Conservation (phyloP, 2,113 vertebrate genomes). For the Tenrec ecaudatus region DNA sequence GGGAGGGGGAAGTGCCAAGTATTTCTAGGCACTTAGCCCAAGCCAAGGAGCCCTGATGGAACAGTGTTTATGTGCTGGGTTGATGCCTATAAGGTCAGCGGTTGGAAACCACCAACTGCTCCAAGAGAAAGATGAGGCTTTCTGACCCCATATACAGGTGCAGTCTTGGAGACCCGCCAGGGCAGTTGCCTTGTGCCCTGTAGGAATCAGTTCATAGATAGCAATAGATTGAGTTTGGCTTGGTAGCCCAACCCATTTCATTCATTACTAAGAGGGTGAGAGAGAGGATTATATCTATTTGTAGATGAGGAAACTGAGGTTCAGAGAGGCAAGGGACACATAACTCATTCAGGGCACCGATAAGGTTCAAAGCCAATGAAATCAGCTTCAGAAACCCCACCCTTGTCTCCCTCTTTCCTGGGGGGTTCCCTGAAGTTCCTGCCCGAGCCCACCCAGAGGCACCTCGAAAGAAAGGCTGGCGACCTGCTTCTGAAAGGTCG, state of each 20-base stretch:
- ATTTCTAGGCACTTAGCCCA: not conserved
- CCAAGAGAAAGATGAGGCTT: too few species aligned
- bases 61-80: too few species aligned
- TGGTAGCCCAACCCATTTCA: not conserved
- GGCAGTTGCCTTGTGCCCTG: too few species aligned
- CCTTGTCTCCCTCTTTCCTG: not conserved
- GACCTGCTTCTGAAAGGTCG: not conserved
- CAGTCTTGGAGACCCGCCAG: too few species aligned
- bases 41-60: too few species aligned
- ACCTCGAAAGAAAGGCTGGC: not conserved
- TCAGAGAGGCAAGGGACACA: not conserved
- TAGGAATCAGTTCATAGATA: too few species aligned
- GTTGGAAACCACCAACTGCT: too few species aligned
- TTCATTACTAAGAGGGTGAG: not conserved
- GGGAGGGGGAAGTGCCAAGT: not conserved
- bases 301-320: not conserved
- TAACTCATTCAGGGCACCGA: not conserved
- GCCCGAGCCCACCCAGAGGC: not conserved
- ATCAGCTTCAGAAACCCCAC: not conserved
- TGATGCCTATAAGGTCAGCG: too few species aligned
- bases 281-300: not conserved
- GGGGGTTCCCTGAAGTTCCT: not conserved
- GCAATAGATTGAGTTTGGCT: too few species aligned
- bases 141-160: too few species aligned
- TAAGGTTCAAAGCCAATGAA: accelerated